Evolutionary conservation across 2,797 vertebrate species (phyloP).

Genomic region (Eidolon dupreanum): DNA sequence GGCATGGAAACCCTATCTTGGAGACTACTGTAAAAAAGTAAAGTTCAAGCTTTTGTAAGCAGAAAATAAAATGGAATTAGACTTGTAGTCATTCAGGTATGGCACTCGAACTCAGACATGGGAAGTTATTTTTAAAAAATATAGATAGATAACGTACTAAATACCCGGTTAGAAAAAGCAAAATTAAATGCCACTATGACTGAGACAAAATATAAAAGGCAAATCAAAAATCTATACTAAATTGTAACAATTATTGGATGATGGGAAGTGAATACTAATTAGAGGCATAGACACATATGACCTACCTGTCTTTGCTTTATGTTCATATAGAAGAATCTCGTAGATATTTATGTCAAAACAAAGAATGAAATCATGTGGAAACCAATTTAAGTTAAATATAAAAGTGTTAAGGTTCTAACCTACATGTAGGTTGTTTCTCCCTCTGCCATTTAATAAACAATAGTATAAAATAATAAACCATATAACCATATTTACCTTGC

Average conservation of each 20-base stretch:
- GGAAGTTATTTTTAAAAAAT: background rate
- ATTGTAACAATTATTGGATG: background rate
- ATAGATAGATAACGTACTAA: background rate
- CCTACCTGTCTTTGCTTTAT: background rate
- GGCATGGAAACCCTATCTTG: background rate
- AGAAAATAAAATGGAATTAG: background rate
- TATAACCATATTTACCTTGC: background rate
- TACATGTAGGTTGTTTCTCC: background rate
- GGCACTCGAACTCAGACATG: background rate
- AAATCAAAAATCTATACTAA: background rate
- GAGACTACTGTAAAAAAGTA: background rate
- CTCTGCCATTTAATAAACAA: background rate
- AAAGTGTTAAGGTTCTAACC: background rate
- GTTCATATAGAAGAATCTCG: background rate
- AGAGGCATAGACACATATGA: background rate
- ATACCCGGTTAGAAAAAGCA: background rate
- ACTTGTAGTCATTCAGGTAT: background rate
- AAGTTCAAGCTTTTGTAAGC: background rate
- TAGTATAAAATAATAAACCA: background rate
- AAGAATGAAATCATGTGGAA: background rate
- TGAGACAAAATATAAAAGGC: background rate
- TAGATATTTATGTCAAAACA: background rate
- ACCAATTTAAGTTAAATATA: background rate
- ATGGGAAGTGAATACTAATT: background rate
- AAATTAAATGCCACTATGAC: background rate